phyloP scores from a whole-genome alignment of 2,888 invertebrate species.

The Ochropleura leucogaster region DNA sequence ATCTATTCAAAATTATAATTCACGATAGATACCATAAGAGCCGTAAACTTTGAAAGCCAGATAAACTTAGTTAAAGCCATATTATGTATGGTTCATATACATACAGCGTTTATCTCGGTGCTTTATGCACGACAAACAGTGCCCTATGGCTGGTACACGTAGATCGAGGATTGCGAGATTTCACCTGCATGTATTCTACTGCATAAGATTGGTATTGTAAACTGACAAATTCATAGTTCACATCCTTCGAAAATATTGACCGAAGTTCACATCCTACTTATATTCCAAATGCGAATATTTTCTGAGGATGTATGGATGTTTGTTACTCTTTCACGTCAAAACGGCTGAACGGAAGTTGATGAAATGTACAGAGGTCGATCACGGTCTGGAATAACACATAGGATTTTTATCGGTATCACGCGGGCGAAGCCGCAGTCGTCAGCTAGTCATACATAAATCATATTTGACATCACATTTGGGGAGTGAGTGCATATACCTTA shows the following conservation, averaged over 20 bases:
- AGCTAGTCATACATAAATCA: background rate
- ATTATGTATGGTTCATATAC: constrained; percentile 9
- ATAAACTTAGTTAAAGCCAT: constrained; percentile 42
- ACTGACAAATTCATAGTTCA: background rate
- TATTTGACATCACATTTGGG: background rate
- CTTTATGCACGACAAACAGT: constrained; percentile 42
- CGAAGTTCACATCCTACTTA: no score
- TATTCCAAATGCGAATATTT: no score
- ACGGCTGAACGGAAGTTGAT: no score
- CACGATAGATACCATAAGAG: background rate
- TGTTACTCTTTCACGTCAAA: no score
- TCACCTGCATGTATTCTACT: constrained; percentile 8
- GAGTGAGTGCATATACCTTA: no score
- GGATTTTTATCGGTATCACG: no score
- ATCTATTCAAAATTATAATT: background rate
- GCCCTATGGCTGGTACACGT: constrained; percentile 41
- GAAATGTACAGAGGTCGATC: no score
- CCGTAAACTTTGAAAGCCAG: constrained; percentile 30
- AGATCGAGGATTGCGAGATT: constrained; percentile 21
- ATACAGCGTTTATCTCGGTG: constrained; percentile 27
- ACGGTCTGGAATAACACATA: no score
- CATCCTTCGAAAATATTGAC: no score
- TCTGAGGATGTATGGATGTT: no score
- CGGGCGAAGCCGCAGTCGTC: no score
- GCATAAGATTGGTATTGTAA: background rate